phyloP scores from a whole-genome alignment of 2,888 invertebrate species.

The Drosophila bunnanda region DNA sequence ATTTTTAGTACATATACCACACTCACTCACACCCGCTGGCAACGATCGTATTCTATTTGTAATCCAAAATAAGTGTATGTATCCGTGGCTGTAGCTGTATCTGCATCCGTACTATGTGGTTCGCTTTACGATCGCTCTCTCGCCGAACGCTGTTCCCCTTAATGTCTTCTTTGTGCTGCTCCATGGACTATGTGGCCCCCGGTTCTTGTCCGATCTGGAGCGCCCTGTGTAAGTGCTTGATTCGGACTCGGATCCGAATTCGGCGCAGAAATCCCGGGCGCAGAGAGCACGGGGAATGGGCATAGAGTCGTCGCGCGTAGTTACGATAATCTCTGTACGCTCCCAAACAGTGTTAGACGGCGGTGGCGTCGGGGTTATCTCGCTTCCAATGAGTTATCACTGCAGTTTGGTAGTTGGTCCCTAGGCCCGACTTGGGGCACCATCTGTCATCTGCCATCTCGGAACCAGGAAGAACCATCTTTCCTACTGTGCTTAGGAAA shows the following conservation, averaged over 20 bases:
- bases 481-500: constrained; percentile 5
- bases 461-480: constrained; percentile 3
- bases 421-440: constrained; percentile 20
- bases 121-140: constrained; percentile 72
- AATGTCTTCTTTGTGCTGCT: constrained; percentile 42
- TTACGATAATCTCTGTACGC: constrained; percentile 35
- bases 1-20: constrained; percentile 57
- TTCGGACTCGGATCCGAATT: constrained; percentile 8
- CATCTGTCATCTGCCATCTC: not conserved
- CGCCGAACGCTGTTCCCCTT: constrained; percentile 44
- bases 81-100: constrained; percentile 49
- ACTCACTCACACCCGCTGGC: constrained; percentile 41
- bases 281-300: constrained; percentile 6
- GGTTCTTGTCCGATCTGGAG: constrained; percentile 17
- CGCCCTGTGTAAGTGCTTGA: not conserved
- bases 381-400: constrained; percentile 37
- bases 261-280: constrained; percentile 5
- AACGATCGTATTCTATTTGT: constrained; percentile 80
- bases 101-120: constrained; percentile 69
- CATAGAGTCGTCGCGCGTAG: constrained; percentile 14
- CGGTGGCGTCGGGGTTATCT: constrained; percentile 39
- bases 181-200: constrained; percentile 14
- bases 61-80: constrained; percentile 76
- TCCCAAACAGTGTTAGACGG: constrained; percentile 25
- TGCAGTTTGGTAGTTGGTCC: constrained; percentile 34